Evolutionary conservation across 35 echinoderm and acorn worm genomes (phyloP).

Genomic region (Acanthaster planci): DNA sequence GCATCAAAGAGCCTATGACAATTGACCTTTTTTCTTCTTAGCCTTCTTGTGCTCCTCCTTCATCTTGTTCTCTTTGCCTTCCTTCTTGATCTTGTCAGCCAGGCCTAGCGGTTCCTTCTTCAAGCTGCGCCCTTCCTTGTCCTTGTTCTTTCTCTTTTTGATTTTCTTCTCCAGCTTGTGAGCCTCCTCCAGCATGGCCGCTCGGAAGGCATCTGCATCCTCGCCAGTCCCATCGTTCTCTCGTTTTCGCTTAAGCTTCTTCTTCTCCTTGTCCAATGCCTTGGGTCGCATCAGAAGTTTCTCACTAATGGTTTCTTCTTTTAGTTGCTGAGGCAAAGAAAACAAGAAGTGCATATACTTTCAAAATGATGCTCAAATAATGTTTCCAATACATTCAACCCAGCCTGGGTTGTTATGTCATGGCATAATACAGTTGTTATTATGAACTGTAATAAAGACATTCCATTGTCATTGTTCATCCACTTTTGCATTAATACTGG

Average conservation of each 20-base stretch:
- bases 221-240: slow-evolving; percentile 39
- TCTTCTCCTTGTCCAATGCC: slow-evolving; percentile 59
- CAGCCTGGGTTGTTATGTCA: background rate
- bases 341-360: background rate
- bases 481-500: too few relatives aligned
- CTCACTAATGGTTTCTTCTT: slow-evolving; percentile 67
- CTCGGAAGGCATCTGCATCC: slow-evolving; percentile 17
- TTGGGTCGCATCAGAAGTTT: slow-evolving; percentile 67
- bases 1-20: too few relatives aligned
- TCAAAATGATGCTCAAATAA: background rate
- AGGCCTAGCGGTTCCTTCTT: slow-evolving; percentile 66
- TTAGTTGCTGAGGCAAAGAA: slow-evolving; percentile 65
- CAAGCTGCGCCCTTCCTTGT: slow-evolving; percentile 65
- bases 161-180: slow-evolving; percentile 68
- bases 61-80: slow-evolving; percentile 76
- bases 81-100: slow-evolving; percentile 77
- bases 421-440: background rate
- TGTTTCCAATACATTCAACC: too few relatives aligned
- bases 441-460: too few relatives aligned
- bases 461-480: too few relatives aligned
- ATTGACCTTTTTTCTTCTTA: slow-evolving; percentile 81
- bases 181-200: slow-evolving; percentile 32
- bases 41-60: slow-evolving; percentile 72
- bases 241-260: slow-evolving; percentile 65
- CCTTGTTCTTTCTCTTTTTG: slow-evolving; percentile 72